Base-by-base conservation (phyloP, 2,797 vertebrate species). In the Siniperca undulata region DNA sequence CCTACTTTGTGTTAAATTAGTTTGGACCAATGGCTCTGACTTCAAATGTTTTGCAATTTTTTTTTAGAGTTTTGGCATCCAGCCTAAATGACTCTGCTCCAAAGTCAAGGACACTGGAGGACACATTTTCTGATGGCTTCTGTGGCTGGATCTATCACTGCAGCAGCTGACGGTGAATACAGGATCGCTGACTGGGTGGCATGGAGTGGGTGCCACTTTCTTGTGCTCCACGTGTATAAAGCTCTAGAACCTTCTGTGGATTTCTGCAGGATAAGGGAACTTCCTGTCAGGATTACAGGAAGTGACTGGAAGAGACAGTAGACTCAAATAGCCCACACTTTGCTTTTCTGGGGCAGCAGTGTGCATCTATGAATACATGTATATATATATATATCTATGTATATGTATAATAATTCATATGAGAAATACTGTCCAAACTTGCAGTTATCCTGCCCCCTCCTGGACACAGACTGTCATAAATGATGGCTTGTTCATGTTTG, bases 361-460 rank as follows among this genome's bases (percentile, higher is more conserved):
- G 2, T 30, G 0, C 20, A 2, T 77, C 1, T 20, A 13, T 55
- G 10, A 10, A 36, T 56, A 0, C 19, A 34, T 8, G 9, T 30
- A 30, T 30, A 30, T 30, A 27, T 27, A 27, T 27, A 3, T 30
- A 30, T 34, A 24, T 55, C 16, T 14, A 46, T 70, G 5, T 12
- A 50, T 12, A 3, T 40, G 12, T 53, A 38, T 40, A 13, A 19
- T 48, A 1, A 30, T n/a, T 55, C 36, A 2, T 5, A n/a, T 36
- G 9, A 40, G 7, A 48, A 42, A 42, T 27, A 10, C 20, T 74
- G 55, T 3, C 4, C 7, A 72, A 44, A 76, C 2, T 0, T 81
- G 48, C 50, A n/a, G 62, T 77, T 60, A 48, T 64, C 30, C 84
- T 77, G 74, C 84, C 77, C 58, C 74, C 89, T 81, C 70, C 73